Evolutionary conservation across 2,797 vertebrate genomes (phyloP), one percentile per base, ranked within the genome.

Genomic region (Enteromius trimaculatus): DNA sequence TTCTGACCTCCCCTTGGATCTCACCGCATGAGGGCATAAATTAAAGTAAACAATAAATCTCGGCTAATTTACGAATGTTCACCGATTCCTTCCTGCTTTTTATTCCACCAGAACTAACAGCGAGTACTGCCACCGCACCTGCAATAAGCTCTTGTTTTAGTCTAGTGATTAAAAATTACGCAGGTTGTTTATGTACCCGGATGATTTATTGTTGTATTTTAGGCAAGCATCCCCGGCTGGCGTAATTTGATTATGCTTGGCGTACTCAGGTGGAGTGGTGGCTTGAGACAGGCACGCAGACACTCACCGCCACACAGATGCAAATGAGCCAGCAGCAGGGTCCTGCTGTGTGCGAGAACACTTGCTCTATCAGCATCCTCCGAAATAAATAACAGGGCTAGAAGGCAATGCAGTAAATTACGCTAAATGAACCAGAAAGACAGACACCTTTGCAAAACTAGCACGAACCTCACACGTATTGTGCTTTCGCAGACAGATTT

Each of bases 361-460:
- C 80, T 77, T 84, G 84, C 84, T 51, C 72, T 60, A 87, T 88
- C 85, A 88, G 84, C 87, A 84, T 86, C 74, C 81, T 49, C 66
- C 81, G 84, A 86, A 87, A 89, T 85, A 88, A 89, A 89, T 87
- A 86, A 80, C 77, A 39, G 74, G 69, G 47, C 19, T 68, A 29
- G 75, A 81, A 75, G 62, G 84, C 80, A 60, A 76, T 19, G 71
- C 49, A 85, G 68, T 88, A 85, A 86, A 87, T 86, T 81, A 84
- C 66, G 62, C 80, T 81, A 82, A 85, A 80, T 80, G 75, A 87
- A 78, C 69, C 83, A 80, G 78, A 31, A 58, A 86, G 80, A 79
- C 58, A 39, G 64, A 76, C 71, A 65, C 77, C 69, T 86, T n/a
- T 51, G 76, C 69, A 79, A 76, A 82, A 55, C 47, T 31, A 66